Percentiles rank a stretch among this genome's conserved stretches.
Conservation (phyloP, 2,797 vertebrate genomes). For the Ataeniobius toweri region DNA sequence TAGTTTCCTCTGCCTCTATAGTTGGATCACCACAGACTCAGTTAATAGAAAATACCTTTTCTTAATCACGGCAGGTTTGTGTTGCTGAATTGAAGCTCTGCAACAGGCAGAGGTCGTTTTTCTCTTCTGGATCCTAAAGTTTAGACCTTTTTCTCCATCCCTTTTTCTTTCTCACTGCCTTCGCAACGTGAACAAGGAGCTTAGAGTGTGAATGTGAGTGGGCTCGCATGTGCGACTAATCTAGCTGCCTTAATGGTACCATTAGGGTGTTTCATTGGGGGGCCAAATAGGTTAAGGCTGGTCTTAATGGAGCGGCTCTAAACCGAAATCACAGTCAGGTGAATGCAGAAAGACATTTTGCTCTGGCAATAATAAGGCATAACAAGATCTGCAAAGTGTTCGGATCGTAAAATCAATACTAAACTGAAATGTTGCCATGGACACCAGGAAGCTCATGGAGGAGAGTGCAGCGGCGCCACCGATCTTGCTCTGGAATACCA, state of each 20-base stretch:
- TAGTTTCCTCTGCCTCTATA: conserved; percentile 7
- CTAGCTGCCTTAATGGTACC: conserved; percentile 64
- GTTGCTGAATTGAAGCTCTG: background rate
- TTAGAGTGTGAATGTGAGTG: conserved; percentile 17
- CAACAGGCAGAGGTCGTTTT: background rate
- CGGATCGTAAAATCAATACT: conserved; percentile 74
- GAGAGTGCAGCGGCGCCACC: conserved; percentile 42
- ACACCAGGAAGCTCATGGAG: conserved; percentile 45
- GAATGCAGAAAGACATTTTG: conserved; percentile 60
- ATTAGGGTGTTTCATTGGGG: conserved; percentile 61
- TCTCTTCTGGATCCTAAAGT: background rate
- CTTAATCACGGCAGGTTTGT: conserved; percentile 8
- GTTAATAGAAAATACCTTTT: conserved; percentile 20
- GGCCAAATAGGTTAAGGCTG: conserved; percentile 58
- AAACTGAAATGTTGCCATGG: conserved; percentile 74
- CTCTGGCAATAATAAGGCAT: conserved; percentile 64
- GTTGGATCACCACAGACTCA: conserved; percentile 10
- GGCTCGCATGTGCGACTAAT: conserved; percentile 52
- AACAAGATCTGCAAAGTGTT: conserved; percentile 76
- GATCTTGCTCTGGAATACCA: conserved; percentile 22
- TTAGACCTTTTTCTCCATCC: background rate
- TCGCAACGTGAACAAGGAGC: conserved; percentile 16
- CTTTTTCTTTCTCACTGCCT: conserved; percentile 4
- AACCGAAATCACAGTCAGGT: conserved; percentile 50
- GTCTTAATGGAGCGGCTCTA: conserved; percentile 63